Evolutionary conservation across 2,888 invertebrate species (phyloP).

Genomic region (Eupithecia inturbata): DNA sequence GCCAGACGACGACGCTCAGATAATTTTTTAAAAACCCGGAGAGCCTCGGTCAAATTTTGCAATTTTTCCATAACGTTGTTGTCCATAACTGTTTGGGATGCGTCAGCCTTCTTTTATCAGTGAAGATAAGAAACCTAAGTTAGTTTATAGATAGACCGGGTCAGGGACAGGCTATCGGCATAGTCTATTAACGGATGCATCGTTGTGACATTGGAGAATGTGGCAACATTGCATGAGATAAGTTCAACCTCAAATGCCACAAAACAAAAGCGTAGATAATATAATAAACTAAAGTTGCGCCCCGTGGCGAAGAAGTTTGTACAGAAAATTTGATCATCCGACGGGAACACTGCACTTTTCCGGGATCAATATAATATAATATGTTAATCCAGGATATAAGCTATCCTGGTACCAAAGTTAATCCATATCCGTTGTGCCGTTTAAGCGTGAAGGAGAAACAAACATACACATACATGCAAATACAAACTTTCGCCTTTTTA

Average conservation of each 20-base stretch:
- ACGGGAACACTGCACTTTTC: background rate
- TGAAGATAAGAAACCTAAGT: background rate
- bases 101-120: background rate
- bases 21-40: too few species aligned
- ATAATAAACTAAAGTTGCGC: background rate
- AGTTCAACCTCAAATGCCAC: background rate
- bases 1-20: too few species aligned
- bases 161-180: slow-evolving; percentile 19
- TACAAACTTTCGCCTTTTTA: too few species aligned
- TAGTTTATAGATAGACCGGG: slow-evolving; percentile 21
- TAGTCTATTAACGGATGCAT: slow-evolving; percentile 10
- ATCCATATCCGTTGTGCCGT: too few species aligned
- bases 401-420: background rate
- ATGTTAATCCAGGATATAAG: background rate
- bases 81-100: background rate
- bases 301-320: background rate
- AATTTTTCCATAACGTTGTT: background rate
- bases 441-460: too few species aligned
- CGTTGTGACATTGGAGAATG: slow-evolving; percentile 10
- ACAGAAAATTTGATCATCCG: background rate
- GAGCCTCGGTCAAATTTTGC: too few species aligned
- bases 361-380: background rate
- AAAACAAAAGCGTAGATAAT: background rate
- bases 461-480: too few species aligned
- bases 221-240: background rate